Percentiles rank a stretch among this genome's conserved stretches.
phyloP scores from a whole-genome alignment of 64 coral and sea anemone species.

The Catalaphyllia jardinei region DNA sequence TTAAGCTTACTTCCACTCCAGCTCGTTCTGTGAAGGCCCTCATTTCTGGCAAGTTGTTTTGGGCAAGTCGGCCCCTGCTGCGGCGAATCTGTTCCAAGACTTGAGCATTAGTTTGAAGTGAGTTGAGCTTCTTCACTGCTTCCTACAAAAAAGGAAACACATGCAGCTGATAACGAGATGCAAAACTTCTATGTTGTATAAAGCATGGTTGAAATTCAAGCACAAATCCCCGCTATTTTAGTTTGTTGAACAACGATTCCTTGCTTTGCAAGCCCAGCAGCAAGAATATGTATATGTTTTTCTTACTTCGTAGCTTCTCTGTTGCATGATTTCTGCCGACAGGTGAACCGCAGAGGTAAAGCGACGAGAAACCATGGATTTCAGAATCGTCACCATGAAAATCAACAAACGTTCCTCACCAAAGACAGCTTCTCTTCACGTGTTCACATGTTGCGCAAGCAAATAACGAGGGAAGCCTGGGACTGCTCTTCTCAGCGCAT shows the following conservation, averaged over 20 bases:
- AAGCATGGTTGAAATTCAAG: not conserved
- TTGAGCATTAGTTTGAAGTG: slow-evolving; percentile 90
- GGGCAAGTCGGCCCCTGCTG: slow-evolving; percentile 42
- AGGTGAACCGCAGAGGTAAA: slow-evolving; percentile 5
- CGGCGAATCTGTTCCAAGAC: slow-evolving; percentile 69
- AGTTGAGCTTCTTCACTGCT: slow-evolving; percentile 88
- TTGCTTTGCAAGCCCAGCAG: not conserved
- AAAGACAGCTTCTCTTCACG: not conserved
- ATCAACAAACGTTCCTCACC: not conserved
- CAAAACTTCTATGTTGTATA: not conserved
- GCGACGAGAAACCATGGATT: slow-evolving; percentile 21
- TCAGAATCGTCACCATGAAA: slow-evolving; percentile 14
- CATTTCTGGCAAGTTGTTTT: slow-evolving; percentile 81
- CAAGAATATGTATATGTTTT: not conserved
- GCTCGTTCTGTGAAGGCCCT: slow-evolving; percentile 71
- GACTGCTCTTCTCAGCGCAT: too few species aligned
- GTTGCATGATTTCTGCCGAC: slow-evolving; percentile 22
- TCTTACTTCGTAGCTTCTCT: slow-evolving; percentile 30
- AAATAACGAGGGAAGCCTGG: not conserved
- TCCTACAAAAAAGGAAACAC: slow-evolving; percentile 47
- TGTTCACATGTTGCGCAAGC: not conserved
- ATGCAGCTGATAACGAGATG: not conserved
- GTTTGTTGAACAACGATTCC: not conserved
- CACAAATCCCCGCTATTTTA: not conserved
- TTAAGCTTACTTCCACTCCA: slow-evolving; percentile 61